These are phyloP conservation scores for Oophaga pumilio DNA, from an alignment of 2,113 vertebrate species.

Conservation along the genomic window DNA sequence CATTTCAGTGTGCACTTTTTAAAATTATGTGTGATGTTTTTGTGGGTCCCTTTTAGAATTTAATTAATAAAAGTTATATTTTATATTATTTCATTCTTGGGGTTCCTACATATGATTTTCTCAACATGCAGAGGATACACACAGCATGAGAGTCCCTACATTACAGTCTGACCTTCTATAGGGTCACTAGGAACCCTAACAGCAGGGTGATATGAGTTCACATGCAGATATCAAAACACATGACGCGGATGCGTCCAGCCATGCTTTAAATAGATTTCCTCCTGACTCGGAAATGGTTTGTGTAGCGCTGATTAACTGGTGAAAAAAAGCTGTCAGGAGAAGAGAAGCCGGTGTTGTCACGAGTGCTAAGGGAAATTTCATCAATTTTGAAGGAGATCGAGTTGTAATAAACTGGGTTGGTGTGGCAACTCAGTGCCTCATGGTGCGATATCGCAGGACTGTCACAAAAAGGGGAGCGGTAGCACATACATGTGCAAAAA, in stretches of 20 bases:
- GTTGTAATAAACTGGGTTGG: constrained; percentile 82
- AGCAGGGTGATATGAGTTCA: not conserved
- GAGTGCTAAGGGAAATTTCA: constrained; percentile 74
- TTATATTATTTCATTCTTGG: too few relatives aligned
- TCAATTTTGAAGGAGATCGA: constrained; percentile 82
- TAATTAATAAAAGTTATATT: too few relatives aligned
- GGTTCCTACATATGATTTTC: too few relatives aligned
- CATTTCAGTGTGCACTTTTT: too few relatives aligned
- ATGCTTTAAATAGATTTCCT: constrained; percentile 83
- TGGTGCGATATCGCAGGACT: constrained; percentile 72
- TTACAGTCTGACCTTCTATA: not conserved
- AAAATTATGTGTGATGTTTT: too few relatives aligned
- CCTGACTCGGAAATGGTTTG: constrained; percentile 69
- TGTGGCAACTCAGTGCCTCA: constrained; percentile 73
- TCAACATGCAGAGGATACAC: not conserved
- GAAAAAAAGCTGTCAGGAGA: constrained; percentile 82
- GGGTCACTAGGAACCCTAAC: not conserved
- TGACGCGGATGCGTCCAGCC: constrained; percentile 1
- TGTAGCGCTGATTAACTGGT: constrained; percentile 67
- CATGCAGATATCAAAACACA: not conserved
- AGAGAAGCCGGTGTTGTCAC: constrained; percentile 81
- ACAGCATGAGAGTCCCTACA: not conserved
- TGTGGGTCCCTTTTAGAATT: too few relatives aligned
- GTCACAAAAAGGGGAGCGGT: constrained; percentile 74
- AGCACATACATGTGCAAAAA: constrained; percentile 84